Base-by-base conservation (phyloP, 2,113 vertebrate genomes). In the Hyperopisus bebe region DNA sequence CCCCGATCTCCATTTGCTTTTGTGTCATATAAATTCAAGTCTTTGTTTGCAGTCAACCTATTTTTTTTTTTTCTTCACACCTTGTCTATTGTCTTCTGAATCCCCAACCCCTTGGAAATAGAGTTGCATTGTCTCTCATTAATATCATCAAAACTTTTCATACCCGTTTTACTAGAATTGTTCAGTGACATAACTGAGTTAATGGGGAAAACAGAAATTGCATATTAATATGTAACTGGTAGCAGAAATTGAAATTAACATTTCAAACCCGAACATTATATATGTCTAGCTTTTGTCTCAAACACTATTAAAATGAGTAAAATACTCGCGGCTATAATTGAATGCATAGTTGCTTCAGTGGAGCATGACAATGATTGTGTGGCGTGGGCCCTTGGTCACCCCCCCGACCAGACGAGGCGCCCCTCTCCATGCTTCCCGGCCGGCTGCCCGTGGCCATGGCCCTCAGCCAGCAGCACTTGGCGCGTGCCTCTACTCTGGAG, bases 401-500 rank as follows among this genome's bases (percentile, higher is more conserved):
- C 42, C 10, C 31, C 17, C 47, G 19, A 21, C 47, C 88, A 95
- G 96, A 96, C 82, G 96, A 96, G 21, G 87, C 74, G 9, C 87
- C 94, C 2, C 91, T 93, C 0, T 94, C 96, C 90, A 90, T 96
- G 15, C 88, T 97, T 91, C 95, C 97, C 51, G 94, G 93, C 91
- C 95, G 97, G n/a, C 91, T 98, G 39, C 95, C 97, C 1, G 92
- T 98, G 94, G 96, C 97, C 0, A 92, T 97, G 91, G 88, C 93
- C 7, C 93, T 98, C 93, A 96, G 95, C 0, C 95, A 96, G 89
- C 97, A 97, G 91, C 95, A 97, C 91, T 92, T 96, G 3, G 93
- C 96, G 0, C 96, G 97, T 87, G 95, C 97, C 0, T 95, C 96
- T 91, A 95, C 97, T 0, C 91, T 99, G 89, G 98, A 99, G 89